Evolutionary conservation across 2,888 invertebrate species (phyloP).

Genomic region (Mimas tiliae): DNA sequence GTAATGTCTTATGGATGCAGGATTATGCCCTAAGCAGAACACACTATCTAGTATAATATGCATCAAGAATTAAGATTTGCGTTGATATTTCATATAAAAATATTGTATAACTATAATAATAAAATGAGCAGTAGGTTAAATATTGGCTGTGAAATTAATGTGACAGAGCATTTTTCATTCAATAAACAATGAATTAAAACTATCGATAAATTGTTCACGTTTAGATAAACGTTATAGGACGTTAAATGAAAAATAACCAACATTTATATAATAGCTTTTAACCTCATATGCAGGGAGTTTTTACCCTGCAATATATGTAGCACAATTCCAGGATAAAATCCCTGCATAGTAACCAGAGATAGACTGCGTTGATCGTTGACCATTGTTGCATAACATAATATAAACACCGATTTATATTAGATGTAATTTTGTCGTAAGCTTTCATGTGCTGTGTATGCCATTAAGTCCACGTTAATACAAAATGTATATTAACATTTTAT

Average conservation of each 20-base stretch:
- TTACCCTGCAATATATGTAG: not conserved
- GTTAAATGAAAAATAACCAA: slow-evolving; percentile 1
- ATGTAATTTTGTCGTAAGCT: slow-evolving; percentile 32
- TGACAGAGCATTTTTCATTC: slow-evolving; percentile 67
- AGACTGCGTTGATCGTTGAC: slow-evolving; percentile 9
- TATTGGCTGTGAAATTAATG: slow-evolving; percentile 79
- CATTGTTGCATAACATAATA: not conserved
- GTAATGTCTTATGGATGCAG: no score
- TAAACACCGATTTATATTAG: slow-evolving; percentile 23
- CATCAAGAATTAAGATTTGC: not conserved
- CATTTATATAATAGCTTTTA: not conserved
- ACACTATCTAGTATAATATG: not conserved
- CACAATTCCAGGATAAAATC: not conserved
- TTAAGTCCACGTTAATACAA: not conserved
- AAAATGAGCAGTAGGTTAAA: slow-evolving; percentile 60
- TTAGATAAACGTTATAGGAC: slow-evolving; percentile 12
- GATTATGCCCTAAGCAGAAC: not conserved
- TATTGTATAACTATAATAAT: slow-evolving; percentile 14
- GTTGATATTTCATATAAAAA: not conserved
- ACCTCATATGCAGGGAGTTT: not conserved
- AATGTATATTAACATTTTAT: not conserved
- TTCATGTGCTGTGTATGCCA: slow-evolving; percentile 21
- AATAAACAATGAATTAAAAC: slow-evolving; percentile 30
- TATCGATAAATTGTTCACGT: slow-evolving; percentile 5
- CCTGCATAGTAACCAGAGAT: not conserved